phyloP scores from a whole-genome alignment of 1,140 invertebrate genomes.

The Bursaphelenchus mucronatus region DNA sequence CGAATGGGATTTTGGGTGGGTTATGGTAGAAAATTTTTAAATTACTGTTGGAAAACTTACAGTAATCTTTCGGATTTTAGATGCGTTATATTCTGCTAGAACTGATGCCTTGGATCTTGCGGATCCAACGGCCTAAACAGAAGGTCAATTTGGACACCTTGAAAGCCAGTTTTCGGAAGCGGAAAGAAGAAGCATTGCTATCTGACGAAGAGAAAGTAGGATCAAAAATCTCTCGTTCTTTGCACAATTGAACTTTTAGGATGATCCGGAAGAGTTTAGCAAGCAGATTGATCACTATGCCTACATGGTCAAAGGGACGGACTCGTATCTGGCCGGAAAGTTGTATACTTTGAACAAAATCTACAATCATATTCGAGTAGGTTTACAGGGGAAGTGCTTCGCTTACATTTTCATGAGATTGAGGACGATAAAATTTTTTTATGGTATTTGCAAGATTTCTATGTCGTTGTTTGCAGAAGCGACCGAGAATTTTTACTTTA shows the following conservation, averaged over 20 bases:
- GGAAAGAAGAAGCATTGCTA: slow-evolving; percentile 16
- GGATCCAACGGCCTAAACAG: slow-evolving; percentile 42
- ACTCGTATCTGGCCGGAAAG: background rate
- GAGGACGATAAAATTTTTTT: background rate
- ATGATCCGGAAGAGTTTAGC: slow-evolving; percentile 13
- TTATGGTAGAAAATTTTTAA: slow-evolving; percentile 9
- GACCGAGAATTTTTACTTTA: no score
- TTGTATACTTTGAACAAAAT: background rate
- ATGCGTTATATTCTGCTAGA: slow-evolving; percentile 49
- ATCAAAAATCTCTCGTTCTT: background rate
- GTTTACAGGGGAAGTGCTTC: no score
- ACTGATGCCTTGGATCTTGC: slow-evolving; percentile 39
- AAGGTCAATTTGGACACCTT: slow-evolving; percentile 38
- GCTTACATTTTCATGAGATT: no score
- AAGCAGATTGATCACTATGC: slow-evolving; percentile 1
- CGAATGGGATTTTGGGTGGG: slow-evolving; percentile 53
- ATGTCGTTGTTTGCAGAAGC: no score
- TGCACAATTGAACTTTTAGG: background rate
- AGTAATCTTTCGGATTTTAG: slow-evolving; percentile 22
- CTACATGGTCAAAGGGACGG: background rate
- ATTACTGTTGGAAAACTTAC: background rate
- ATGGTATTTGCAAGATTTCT: no score
- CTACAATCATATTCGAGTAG: background rate
- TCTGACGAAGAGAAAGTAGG: background rate
- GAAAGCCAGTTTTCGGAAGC: slow-evolving; percentile 32